Evolutionary conservation across 2,888 invertebrate genomes (phyloP).

Genomic region (Neria commutata): DNA sequence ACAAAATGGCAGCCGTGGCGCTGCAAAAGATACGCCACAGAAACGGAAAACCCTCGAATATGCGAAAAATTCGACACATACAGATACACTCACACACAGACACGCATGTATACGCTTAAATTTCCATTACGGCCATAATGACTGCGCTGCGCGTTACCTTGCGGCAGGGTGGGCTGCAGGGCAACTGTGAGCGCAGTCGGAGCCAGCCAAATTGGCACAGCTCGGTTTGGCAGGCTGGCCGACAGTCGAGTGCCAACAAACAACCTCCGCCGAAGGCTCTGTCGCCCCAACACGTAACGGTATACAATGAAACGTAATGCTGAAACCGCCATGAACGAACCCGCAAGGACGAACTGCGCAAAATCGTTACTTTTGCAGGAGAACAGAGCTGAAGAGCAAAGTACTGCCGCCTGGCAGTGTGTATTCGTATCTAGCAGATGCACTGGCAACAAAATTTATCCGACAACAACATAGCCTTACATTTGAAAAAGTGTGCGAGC

Average conservation of each 20-base stretch:
- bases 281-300: neutral
- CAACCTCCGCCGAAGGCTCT: too few species aligned
- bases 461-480: neutral
- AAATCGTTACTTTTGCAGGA: slow-evolving; percentile 43
- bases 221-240: slow-evolving; percentile 9
- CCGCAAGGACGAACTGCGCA: slow-evolving; percentile 48
- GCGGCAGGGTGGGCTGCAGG: slow-evolving; percentile 6
- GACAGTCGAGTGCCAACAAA: too few species aligned
- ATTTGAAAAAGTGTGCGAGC: slow-evolving; percentile 24
- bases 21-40: slow-evolving; percentile 51
- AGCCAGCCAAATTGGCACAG: neutral
- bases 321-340: slow-evolving; percentile 29
- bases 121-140: slow-evolving; percentile 55
- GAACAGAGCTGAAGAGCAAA: neutral
- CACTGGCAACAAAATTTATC: slow-evolving; percentile 19
- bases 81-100: slow-evolving; percentile 16
- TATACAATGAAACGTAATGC: neutral
- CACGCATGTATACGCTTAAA: slow-evolving; percentile 44
- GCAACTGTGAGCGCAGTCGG: neutral
- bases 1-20: slow-evolving; percentile 32
- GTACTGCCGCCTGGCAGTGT: slow-evolving; percentile 7
- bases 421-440: slow-evolving; percentile 23
- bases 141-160: slow-evolving; percentile 40
- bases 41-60: slow-evolving; percentile 42
- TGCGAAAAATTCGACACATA: slow-evolving; percentile 4